Base-by-base conservation (phyloP, 2,797 vertebrate genomes). In the Sebastes wilsoni region DNA sequence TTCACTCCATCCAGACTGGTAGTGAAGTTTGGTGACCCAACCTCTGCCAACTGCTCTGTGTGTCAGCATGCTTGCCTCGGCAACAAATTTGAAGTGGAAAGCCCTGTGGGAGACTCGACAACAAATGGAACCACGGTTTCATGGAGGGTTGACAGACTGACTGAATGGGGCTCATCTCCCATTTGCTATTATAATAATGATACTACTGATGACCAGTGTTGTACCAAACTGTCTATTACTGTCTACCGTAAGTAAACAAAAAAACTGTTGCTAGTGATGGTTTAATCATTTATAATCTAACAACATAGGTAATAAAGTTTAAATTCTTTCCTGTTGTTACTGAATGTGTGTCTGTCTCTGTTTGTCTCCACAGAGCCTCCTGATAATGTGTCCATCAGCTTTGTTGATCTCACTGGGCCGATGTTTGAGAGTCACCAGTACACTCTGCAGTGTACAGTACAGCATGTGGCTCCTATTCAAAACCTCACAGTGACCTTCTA, bases 341-440 rank as follows among this genome's bases (percentile, higher is more conserved):
- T n/a, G n/a, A n/a, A n/a, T n/a, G 23, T 58, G 5, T 42, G 5
- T 66, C 6, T 36, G 42, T 46, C 42, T 23, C 10, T 75, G 5
- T 66, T 14, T 30, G 55, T 55, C 75, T 80, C 68, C 73, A 81
- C 82, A 92, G 94, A 93, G 69, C 90, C 78, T 86, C 93, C 94
- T 59, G 54, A 83, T 5, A 55, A 7, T 0, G 93, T 94, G 36
- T 84, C 86, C 76, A n/a, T 94, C 72, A 78, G 16, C 58, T 55
- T 89, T 6, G 5, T 4, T 0, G 58, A 79, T 25, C 85, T 82
- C 84, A 70, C 38, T 1, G 88, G 83, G 22, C 84, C 84, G 0
- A n/a, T 92, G 77, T 1, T 62, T 0, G 88, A 84, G 65, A 65
- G 59, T 1, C 22, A 9, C 10, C 28, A 2, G 49, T 90, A 88